A percentile compares a stretch with the other conserved stretches of the same genome.
Evolutionary conservation across 2,113 vertebrate species (phyloP).

Genomic region (Gambusia affinis): DNA sequence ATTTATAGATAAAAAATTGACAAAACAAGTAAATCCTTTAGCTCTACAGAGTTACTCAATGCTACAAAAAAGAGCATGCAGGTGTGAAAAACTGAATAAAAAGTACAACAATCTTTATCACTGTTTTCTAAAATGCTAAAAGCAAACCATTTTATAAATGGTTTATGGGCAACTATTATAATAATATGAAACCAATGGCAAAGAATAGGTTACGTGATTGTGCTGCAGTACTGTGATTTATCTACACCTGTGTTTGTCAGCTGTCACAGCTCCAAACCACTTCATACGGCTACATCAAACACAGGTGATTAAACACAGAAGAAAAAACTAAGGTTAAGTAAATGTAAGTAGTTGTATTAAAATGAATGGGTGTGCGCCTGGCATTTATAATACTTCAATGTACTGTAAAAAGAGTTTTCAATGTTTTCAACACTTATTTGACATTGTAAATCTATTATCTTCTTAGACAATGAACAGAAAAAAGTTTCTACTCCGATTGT

Average conservation of each 20-base stretch:
- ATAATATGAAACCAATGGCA: too few species aligned
- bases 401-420: neutral
- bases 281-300: neutral
- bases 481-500: conserved; percentile 23
- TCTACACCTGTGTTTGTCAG: neutral
- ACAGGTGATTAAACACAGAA: too few species aligned
- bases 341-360: neutral
- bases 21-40: too few species aligned
- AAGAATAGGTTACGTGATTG: neutral
- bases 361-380: neutral
- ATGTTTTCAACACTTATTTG: neutral
- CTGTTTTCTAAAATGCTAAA: too few species aligned
- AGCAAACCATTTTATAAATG: too few species aligned
- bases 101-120: too few species aligned
- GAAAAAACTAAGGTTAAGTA: too few species aligned
- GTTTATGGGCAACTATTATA: too few species aligned
- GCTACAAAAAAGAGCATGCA: too few species aligned
- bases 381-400: neutral
- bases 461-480: neutral
- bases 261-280: neutral
- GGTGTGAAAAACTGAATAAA: too few species aligned
- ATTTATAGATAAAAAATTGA: too few species aligned
- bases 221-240: neutral
- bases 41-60: too few species aligned
- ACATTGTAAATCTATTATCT: conserved; percentile 9